These are phyloP conservation scores for Rhopalosiphum nymphaeae DNA, from an alignment of 2,888 invertebrate species.

Conservation along the genomic window DNA sequence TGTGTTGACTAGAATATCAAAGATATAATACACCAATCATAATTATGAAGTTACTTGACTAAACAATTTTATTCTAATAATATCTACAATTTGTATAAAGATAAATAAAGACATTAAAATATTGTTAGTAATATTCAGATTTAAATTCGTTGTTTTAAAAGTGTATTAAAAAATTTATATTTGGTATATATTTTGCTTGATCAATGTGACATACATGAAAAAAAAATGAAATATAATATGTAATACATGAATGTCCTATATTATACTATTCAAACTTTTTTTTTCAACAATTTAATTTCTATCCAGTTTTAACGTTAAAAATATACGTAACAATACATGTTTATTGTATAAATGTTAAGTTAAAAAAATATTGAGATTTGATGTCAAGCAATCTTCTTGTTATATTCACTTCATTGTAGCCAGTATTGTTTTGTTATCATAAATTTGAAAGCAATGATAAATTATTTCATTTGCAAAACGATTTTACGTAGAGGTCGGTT, in stretches of 20 bases:
- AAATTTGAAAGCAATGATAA: slow-evolving; percentile 5
- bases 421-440: background rate
- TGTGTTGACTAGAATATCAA: background rate
- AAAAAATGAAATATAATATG: background rate
- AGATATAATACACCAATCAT: background rate
- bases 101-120: background rate
- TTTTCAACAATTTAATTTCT: background rate
- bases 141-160: background rate
- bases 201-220: background rate
- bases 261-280: background rate
- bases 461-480: slow-evolving; percentile 10
- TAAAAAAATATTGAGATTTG: background rate
- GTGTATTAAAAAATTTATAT: background rate
- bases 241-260: background rate
- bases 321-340: background rate
- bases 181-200: background rate
- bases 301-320: background rate
- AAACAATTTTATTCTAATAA: background rate
- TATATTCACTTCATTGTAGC: background rate
- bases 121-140: background rate
- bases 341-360: background rate
- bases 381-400: background rate
- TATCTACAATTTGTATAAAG: background rate
- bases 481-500: background rate
- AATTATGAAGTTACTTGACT: background rate